Conservation (phyloP, 2,113 vertebrate species). For the Motacilla alba region DNA sequence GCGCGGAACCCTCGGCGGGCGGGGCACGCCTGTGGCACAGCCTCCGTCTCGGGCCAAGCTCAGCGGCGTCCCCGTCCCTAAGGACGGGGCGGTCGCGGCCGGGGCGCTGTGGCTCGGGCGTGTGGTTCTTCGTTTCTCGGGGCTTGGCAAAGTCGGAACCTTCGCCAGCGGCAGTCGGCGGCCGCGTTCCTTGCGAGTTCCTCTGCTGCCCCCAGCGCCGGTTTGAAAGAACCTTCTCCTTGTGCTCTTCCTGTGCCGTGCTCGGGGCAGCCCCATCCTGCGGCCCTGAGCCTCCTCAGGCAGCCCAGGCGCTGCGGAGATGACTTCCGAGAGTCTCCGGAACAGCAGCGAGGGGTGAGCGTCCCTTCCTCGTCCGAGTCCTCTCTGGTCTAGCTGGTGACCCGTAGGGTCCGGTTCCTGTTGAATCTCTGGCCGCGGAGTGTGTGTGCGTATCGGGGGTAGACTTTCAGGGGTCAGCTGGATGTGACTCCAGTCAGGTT, state of each 20-base stretch:
- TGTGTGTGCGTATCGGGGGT: not conserved
- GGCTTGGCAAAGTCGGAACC: not conserved
- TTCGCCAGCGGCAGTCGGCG: not conserved
- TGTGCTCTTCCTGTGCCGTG: not conserved
- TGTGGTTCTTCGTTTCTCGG: not conserved
- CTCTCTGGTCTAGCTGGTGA: not conserved
- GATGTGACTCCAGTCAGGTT: not conserved
- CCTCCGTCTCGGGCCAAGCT: not conserved
- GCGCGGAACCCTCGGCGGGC: not conserved
- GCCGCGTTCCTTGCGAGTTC: not conserved
- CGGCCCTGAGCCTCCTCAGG: not conserved
- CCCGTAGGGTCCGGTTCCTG: not conserved
- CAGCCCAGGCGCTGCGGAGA: not conserved
- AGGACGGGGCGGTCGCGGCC: not conserved
- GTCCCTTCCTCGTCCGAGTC: not conserved
- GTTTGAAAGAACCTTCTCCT: not conserved
- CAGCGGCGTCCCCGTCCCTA: no score
- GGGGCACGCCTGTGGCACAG: not conserved
- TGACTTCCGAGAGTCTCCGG: not conserved
- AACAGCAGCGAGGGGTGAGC: not conserved
- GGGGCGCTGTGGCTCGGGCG: not conserved
- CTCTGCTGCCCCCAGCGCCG: not conserved
- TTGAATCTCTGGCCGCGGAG: not conserved
- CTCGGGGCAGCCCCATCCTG: not conserved
- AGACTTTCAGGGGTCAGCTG: not conserved